phyloP scores from a whole-genome alignment of 2,888 invertebrate species.

The Synergus gifuensis region DNA sequence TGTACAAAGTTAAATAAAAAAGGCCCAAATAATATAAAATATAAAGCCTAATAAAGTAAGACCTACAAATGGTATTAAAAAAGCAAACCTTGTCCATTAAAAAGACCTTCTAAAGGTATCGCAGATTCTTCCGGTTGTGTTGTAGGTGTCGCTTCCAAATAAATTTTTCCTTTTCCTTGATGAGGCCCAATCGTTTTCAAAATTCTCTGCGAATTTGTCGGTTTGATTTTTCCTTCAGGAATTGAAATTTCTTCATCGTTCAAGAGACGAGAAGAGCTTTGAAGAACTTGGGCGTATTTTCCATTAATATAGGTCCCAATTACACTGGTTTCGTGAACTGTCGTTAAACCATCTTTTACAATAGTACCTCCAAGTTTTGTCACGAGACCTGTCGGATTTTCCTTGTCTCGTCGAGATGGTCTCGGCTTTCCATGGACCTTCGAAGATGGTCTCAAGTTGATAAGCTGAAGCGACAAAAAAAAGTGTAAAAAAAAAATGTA shows the following conservation, averaged over 20 bases:
- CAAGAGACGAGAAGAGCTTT: conserved; percentile 87
- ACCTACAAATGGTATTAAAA: not conserved
- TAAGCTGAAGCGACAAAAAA: conserved; percentile 72
- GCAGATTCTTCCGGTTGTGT: conserved; percentile 81
- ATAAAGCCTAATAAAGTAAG: not conserved
- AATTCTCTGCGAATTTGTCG: conserved; percentile 84
- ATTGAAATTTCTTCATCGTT: conserved; percentile 53
- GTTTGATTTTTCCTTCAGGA: conserved; percentile 82
- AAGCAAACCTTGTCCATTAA: conserved; percentile 69
- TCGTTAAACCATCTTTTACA: conserved; percentile 89
- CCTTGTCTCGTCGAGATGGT: conserved; percentile 80
- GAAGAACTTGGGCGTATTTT: conserved; percentile 91
- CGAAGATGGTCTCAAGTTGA: conserved; percentile 87
- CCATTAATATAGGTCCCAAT: conserved; percentile 92
- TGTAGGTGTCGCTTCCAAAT: conserved; percentile 83
- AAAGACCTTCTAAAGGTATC: conserved; percentile 80
- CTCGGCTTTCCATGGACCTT: conserved; percentile 79
- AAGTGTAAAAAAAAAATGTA: too few species aligned
- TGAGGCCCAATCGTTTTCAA: conserved; percentile 88
- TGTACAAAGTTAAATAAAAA: too few species aligned
- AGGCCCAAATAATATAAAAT: too few species aligned
- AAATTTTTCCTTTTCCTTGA: conserved; percentile 76
- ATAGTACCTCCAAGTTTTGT: conserved; percentile 91
- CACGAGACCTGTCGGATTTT: conserved; percentile 88
- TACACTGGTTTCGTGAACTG: conserved; percentile 93